Evolutionary conservation across 2,888 invertebrate species (phyloP).

Genomic region (Tuta absoluta): DNA sequence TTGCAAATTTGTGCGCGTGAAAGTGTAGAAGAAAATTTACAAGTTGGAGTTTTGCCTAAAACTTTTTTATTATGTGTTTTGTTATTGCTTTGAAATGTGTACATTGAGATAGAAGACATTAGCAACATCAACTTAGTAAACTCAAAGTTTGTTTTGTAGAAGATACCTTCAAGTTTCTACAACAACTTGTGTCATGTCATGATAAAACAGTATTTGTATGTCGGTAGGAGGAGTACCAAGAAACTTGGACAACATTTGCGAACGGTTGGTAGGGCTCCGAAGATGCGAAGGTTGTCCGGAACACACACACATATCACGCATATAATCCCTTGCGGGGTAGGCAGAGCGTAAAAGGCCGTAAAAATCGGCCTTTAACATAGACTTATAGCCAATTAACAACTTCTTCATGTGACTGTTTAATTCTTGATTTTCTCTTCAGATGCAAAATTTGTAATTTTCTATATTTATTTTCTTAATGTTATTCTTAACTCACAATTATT

Average conservation of each 20-base stretch:
- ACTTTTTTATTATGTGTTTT: slow-evolving; percentile 2
- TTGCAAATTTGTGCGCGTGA: slow-evolving; percentile 5
- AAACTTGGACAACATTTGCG: background rate
- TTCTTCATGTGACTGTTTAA: too few relatives aligned
- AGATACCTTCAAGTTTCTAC: background rate
- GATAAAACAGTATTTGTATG: slow-evolving; percentile 15
- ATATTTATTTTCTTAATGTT: too few relatives aligned
- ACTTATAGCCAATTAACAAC: too few relatives aligned
- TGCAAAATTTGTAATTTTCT: too few relatives aligned
- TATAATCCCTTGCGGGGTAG: too few relatives aligned
- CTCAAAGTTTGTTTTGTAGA: background rate
- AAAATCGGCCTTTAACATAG: too few relatives aligned
- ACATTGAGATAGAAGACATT: background rate
- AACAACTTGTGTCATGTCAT: slow-evolving; percentile 4
- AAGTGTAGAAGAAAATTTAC: background rate
- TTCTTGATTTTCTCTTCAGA: too few relatives aligned
- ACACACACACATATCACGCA: too few relatives aligned
- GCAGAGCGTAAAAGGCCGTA: too few relatives aligned
- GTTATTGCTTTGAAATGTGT: background rate
- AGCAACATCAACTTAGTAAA: background rate
- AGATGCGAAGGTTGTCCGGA: slow-evolving; percentile 34
- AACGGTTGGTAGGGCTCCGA: background rate
- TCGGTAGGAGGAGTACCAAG: background rate
- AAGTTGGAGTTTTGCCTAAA: background rate
- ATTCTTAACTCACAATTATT: too few relatives aligned